A percentile compares a stretch with the other conserved stretches of the same genome.
phyloP scores from a whole-genome alignment of 2,797 vertebrate genomes.

The Melanotaenia pygmaea region DNA sequence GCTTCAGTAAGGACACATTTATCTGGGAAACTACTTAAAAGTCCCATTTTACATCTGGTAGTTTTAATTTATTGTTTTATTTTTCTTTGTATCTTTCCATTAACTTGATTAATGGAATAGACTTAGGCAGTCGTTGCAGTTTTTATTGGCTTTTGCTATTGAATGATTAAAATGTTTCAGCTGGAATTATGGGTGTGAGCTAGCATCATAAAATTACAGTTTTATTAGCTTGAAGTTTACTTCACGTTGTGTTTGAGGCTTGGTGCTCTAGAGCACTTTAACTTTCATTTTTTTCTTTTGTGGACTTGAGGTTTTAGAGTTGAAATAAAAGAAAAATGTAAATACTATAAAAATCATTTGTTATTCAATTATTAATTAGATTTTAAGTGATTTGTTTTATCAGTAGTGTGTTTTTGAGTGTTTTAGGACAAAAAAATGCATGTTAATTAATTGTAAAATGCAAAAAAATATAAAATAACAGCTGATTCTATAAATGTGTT shows the following conservation, averaged over 20 bases:
- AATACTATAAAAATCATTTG: slow-evolving; percentile 82
- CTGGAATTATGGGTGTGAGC: slow-evolving; percentile 72
- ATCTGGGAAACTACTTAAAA: slow-evolving; percentile 62
- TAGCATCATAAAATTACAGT: slow-evolving; percentile 57
- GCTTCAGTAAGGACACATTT: slow-evolving; percentile 30
- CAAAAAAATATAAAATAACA: slow-evolving; percentile 86
- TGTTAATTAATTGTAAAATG: slow-evolving; percentile 87
- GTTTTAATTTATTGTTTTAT: slow-evolving; percentile 80
- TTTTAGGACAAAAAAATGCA: slow-evolving; percentile 82
- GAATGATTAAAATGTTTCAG: slow-evolving; percentile 61
- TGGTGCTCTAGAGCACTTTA: slow-evolving; percentile 76
- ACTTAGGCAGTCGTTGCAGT: slow-evolving; percentile 77
- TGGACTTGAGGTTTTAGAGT: slow-evolving; percentile 69
- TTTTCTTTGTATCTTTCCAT: slow-evolving; percentile 64
- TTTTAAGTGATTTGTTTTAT: slow-evolving; percentile 77
- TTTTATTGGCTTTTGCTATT: slow-evolving; percentile 73
- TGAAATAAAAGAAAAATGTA: slow-evolving; percentile 76
- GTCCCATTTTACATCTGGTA: slow-evolving; percentile 67
- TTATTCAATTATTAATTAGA: slow-evolving; percentile 74
- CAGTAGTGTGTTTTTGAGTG: slow-evolving; percentile 78
- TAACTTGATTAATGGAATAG: slow-evolving; percentile 77
- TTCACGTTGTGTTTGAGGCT: slow-evolving; percentile 69
- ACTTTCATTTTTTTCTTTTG: slow-evolving; percentile 60
- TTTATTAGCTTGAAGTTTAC: slow-evolving; percentile 73
- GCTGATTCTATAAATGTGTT: slow-evolving; percentile 76